Evolutionary conservation across 1,140 invertebrate species (phyloP), one percentile per base, ranked within the genome.

Genomic region (Formica selysi): DNA sequence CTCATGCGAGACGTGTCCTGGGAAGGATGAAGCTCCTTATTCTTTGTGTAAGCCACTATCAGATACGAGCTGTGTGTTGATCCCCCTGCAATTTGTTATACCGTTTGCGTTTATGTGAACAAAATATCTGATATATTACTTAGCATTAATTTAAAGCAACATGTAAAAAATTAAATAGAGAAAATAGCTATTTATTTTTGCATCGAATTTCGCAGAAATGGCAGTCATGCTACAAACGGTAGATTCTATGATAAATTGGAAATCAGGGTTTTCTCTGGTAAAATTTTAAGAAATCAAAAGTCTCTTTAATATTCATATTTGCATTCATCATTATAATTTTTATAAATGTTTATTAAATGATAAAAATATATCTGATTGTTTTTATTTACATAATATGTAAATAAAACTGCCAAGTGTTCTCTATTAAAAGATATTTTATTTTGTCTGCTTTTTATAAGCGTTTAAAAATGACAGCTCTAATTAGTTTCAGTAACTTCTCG

Each of bases 41-140:
- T 41, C 26, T 90, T 22, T 81, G 67, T 67, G 89, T 90, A 87
- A 90, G 89, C 65, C 16, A 85, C 61, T 48, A 22, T 54, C 26
- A 16, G 26, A 70, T 29, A 32, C 1, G 5, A 36, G 44, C 2
- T 67, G 10, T 13, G 29, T 61, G 6, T 29, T 29, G 1, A 38
- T 7, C 2, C 32, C 51, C 13, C 11, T 10, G 13, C 8, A 57
- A 81, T 81, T 71, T 71, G 29, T 59, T 80, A 61, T 13, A 59
- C 26, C 13, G 0, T n/a, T 29, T 54, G 29, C n/a, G 8, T 19
- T 16, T 16, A 32, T 54, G 32, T n/a, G 54, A 68, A 38, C 64
- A 29, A 16, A 41, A 38, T 29, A 22, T 8, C 13, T 44, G 32
- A 48, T 65, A 11, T 22, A 65, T 51, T 38, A 54, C 29, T 71